Evolutionary conservation across 2,113 vertebrate genomes (phyloP).

Genomic region (Eudyptes chrysolophus): DNA sequence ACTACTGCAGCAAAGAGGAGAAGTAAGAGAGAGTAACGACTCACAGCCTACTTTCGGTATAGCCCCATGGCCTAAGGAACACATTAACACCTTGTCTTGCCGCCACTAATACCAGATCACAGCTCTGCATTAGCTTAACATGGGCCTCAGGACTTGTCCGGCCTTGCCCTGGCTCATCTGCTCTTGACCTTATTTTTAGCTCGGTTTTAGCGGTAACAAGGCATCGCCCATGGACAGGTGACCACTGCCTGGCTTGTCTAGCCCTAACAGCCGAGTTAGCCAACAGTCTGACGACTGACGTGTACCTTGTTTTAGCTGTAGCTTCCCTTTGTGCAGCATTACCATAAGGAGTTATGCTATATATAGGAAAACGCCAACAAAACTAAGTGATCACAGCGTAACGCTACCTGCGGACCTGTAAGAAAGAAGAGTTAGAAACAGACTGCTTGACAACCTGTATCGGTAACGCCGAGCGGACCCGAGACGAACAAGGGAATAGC

Average conservation of each 20-base stretch:
- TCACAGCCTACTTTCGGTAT: neutral
- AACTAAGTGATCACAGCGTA: neutral
- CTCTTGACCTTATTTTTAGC: constrained; percentile 18
- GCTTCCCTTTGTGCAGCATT: neutral
- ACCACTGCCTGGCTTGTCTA: neutral
- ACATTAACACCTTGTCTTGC: neutral
- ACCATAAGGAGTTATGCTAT: neutral
- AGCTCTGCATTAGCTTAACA: neutral
- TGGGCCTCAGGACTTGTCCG: neutral
- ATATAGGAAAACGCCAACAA: neutral
- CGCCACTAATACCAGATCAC: neutral
- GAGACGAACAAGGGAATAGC: too few species aligned
- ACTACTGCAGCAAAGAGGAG: neutral
- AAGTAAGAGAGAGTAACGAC: neutral
- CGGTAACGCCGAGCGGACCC: too few species aligned
- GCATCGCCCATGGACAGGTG: neutral
- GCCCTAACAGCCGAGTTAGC: neutral
- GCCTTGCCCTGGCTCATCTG: constrained; percentile 26
- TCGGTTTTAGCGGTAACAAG: neutral
- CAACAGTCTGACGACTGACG: accelerated
- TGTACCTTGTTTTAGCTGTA: neutral
- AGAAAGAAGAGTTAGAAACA: neutral
- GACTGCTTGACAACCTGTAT: neutral
- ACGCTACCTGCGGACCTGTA: neutral
- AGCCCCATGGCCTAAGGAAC: neutral